Conservation (phyloP, 2,113 vertebrate species). For the Pimephales promelas region DNA sequence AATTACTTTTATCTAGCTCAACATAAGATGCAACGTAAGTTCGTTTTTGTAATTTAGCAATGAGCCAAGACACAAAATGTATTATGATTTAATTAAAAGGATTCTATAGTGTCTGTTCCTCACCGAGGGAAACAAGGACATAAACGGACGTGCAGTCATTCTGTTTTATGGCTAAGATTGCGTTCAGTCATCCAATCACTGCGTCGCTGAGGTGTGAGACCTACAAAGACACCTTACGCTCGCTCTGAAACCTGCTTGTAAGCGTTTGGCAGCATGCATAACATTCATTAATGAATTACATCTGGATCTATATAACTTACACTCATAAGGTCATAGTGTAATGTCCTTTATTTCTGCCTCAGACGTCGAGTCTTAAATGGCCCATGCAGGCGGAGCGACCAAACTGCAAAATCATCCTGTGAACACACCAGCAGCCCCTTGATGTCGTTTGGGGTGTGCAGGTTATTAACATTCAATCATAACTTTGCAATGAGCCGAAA, state of each 20-base stretch:
- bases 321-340: conserved; percentile 45
- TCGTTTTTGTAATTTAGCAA: neutral
- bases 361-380: conserved; percentile 78
- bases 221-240: conserved; percentile 36
- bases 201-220: conserved; percentile 4
- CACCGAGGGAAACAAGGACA: conserved; percentile 21
- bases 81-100: neutral
- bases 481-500: conserved; percentile 79
- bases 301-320: conserved; percentile 40
- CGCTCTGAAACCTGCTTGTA: conserved; percentile 22
- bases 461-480: conserved; percentile 81
- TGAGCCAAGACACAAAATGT: conserved; percentile 14
- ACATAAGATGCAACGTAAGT: neutral
- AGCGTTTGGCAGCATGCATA: conserved; percentile 21
- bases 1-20: neutral
- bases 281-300: conserved; percentile 48
- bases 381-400: conserved; percentile 75
- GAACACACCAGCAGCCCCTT: conserved; percentile 74
- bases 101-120: conserved; percentile 11
- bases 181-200: conserved; percentile 19
- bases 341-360: conserved; percentile 76
- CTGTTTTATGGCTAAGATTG: conserved; percentile 20
- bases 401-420: conserved; percentile 79
- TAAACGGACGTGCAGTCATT: conserved; percentile 14
- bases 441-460: conserved; percentile 76